phyloP scores from a whole-genome alignment of 2,797 vertebrate species.

The Oreochromis mossambicus region DNA sequence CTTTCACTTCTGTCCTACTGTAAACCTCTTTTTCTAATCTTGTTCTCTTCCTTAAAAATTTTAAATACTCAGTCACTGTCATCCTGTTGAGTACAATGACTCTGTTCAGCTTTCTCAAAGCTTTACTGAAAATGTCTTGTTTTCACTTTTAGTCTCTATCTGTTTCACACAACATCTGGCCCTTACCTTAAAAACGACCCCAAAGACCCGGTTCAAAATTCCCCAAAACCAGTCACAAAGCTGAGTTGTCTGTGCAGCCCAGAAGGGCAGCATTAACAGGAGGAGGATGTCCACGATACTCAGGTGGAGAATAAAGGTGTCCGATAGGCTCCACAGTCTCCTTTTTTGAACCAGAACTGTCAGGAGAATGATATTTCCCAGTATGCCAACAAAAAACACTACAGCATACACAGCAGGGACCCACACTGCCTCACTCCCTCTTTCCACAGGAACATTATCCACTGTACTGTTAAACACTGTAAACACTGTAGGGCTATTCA shows the following conservation, averaged over 20 bases:
- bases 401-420: conserved; percentile 65
- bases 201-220: conserved; percentile 73
- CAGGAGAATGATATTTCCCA: conserved; percentile 74
- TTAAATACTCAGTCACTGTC: not conserved
- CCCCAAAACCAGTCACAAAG: conserved; percentile 62
- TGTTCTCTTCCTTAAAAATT: not conserved
- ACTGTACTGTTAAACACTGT: no score
- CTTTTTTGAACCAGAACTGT: conserved; percentile 60
- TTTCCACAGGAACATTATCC: no score
- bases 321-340: conserved; percentile 66
- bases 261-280: conserved; percentile 78
- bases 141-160: not conserved
- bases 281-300: conserved; percentile 73
- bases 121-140: not conserved
- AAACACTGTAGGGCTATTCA: no score
- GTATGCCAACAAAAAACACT: conserved; percentile 69
- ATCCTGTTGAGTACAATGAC: rapidly evolving
- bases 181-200: conserved; percentile 77
- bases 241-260: conserved; percentile 65
- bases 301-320: conserved; percentile 80
- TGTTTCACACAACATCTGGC: not conserved
- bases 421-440: conserved; percentile 10
- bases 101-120: not conserved
- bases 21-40: not conserved
- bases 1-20: not conserved